These are phyloP conservation scores for Chionodraco myersi DNA, from an alignment of 2,113 vertebrate genomes.

Conservation along the genomic window DNA sequence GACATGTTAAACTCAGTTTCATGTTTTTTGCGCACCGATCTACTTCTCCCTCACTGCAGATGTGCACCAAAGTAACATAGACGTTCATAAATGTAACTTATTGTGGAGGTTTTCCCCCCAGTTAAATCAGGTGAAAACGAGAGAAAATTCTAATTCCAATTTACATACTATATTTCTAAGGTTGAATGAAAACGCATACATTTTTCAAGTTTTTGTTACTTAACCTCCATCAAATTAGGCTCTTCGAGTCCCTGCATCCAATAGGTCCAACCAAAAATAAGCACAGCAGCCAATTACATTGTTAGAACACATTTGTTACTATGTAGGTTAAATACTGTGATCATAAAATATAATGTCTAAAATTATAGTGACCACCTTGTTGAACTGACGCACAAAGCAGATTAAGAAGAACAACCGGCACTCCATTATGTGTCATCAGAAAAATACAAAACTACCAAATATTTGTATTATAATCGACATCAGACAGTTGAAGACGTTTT, in stretches of 20 bases:
- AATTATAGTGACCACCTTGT: neutral
- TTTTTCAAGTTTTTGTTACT: too few species aligned
- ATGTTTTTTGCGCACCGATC: neutral
- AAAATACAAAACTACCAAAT: neutral
- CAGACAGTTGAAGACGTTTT: conserved; percentile 21
- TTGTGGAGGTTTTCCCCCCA: fast-evolving
- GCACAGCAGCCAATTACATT: neutral
- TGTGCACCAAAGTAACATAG: neutral
- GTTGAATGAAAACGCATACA: neutral
- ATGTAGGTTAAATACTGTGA: neutral
- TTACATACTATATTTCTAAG: neutral
- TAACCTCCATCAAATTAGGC: neutral
- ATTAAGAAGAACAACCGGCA: neutral
- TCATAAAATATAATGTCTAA: neutral
- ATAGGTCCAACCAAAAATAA: neutral
- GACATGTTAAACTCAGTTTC: neutral
- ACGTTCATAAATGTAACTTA: neutral
- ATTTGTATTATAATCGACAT: neutral
- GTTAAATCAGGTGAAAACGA: neutral
- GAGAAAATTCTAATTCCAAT: neutral
- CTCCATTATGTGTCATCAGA: conserved; percentile 2
- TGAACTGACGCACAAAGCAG: neutral
- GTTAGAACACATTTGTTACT: too few species aligned
- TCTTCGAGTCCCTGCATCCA: neutral
- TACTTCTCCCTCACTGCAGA: neutral